These are phyloP conservation scores for Hypothenemus hampei DNA, from an alignment of 1,140 invertebrate genomes.

Conservation along the genomic window DNA sequence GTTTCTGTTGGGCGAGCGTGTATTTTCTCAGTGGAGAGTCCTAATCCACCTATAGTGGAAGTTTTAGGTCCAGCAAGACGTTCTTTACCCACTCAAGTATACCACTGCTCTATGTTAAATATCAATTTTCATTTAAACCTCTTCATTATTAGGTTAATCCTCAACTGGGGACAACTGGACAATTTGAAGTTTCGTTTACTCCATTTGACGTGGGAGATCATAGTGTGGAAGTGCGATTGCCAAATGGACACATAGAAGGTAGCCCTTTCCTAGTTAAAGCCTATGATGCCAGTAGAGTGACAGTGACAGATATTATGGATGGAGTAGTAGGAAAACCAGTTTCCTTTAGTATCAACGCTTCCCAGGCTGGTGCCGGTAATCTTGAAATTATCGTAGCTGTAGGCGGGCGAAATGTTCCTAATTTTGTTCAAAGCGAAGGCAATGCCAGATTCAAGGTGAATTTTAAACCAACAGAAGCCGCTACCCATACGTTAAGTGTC, in stretches of 20 bases:
- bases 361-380: conserved; percentile 81
- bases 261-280: conserved; percentile 94
- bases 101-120: neutral
- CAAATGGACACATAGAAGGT: conserved; percentile 79
- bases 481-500: conserved; percentile 82
- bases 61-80: conserved; percentile 70
- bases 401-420: conserved; percentile 95
- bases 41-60: conserved; percentile 69
- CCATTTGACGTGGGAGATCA: conserved; percentile 90
- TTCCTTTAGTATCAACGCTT: conserved; percentile 84
- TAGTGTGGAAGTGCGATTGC: conserved; percentile 78
- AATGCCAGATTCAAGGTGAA: conserved; percentile 95
- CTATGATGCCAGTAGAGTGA: conserved; percentile 87
- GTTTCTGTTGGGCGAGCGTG: conserved; percentile 83
- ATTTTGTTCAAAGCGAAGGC: conserved; percentile 96
- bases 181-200: conserved; percentile 71
- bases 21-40: conserved; percentile 78
- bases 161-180: conserved; percentile 40
- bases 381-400: conserved; percentile 97
- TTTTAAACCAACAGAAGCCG: conserved; percentile 92
- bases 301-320: conserved; percentile 83
- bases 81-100: conserved; percentile 63
- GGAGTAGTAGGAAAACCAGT: conserved; percentile 88
- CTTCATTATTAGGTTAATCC: conserved; percentile 37
- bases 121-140: neutral